Evolutionary conservation across 2,797 vertebrate species (phyloP).

Genomic region (Otus scops): DNA sequence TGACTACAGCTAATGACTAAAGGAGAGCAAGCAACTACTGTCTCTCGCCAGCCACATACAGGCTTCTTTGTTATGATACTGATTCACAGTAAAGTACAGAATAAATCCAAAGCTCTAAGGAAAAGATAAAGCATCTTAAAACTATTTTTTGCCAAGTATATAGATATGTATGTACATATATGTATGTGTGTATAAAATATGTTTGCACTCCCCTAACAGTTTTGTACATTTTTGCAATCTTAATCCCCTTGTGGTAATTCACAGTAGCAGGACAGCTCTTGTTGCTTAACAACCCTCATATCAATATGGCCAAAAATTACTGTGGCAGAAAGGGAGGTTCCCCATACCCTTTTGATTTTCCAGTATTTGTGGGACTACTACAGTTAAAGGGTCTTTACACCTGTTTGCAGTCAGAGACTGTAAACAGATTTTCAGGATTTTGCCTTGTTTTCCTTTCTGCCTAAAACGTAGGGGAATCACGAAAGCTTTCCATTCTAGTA

Average conservation of each 20-base stretch:
- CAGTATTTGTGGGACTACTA: accelerated
- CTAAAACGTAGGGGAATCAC: neutral
- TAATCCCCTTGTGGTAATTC: neutral
- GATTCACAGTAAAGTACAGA: neutral
- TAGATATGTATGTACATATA: accelerated
- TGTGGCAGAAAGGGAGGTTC: neutral
- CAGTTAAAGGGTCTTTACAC: neutral
- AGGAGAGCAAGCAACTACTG: conserved; percentile 42
- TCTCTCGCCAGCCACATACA: neutral
- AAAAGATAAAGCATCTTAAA: neutral
- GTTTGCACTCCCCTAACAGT: neutral
- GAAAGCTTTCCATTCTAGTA: neutral
- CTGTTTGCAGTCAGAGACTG: neutral
- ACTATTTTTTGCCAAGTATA: neutral
- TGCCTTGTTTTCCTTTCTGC: neutral
- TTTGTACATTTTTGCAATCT: neutral
- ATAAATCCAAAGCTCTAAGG: neutral
- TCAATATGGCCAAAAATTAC: neutral
- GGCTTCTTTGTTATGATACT: neutral
- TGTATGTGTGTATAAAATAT: accelerated
- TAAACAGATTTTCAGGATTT: neutral
- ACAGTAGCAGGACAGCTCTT: neutral
- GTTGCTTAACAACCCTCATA: neutral
- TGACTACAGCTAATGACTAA: conserved; percentile 67
- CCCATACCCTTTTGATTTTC: neutral